Evolutionary conservation across 2,888 invertebrate genomes (phyloP).

Genomic region (Pemphredon lugubris): DNA sequence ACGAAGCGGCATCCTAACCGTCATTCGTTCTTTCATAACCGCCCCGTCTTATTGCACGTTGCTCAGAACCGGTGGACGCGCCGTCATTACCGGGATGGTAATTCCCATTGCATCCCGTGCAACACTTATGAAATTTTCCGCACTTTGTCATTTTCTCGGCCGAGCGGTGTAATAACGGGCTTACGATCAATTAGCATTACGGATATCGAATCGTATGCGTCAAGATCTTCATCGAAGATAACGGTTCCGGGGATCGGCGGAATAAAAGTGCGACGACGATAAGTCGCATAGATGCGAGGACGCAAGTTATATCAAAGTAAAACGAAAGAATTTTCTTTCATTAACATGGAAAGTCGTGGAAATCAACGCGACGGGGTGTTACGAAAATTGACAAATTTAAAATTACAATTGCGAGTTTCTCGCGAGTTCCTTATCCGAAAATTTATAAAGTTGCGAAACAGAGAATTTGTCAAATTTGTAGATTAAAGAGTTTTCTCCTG

Average conservation of each 20-base stretch:
- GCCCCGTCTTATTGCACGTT: constrained; percentile 65
- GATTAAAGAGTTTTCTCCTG: too few relatives aligned
- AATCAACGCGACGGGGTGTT: too few relatives aligned
- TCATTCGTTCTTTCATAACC: constrained; percentile 71
- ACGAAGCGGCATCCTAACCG: constrained; percentile 57
- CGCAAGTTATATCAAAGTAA: too few relatives aligned
- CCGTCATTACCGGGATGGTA: constrained; percentile 62
- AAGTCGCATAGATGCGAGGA: too few relatives aligned
- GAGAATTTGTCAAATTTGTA: too few relatives aligned
- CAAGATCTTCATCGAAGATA: constrained; percentile 15
- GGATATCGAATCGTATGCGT: constrained; percentile 27
- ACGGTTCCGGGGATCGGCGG: constrained; percentile 4
- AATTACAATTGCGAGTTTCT: too few relatives aligned
- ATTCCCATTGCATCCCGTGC: constrained; percentile 55
- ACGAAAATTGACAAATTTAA: too few relatives aligned
- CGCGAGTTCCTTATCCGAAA: too few relatives aligned
- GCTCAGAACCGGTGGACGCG: constrained; percentile 57
- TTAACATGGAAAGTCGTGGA: too few relatives aligned
- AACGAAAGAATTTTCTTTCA: too few relatives aligned
- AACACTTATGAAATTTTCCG: constrained; percentile 57
- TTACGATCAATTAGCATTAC: constrained; percentile 50
- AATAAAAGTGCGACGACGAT: not conserved
- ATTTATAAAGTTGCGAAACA: too few relatives aligned
- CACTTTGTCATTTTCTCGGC: constrained; percentile 54
- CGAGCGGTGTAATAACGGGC: constrained; percentile 32